Evolutionary conservation across 2,797 vertebrate species (phyloP).

Genomic region (Danio aesculapii): DNA sequence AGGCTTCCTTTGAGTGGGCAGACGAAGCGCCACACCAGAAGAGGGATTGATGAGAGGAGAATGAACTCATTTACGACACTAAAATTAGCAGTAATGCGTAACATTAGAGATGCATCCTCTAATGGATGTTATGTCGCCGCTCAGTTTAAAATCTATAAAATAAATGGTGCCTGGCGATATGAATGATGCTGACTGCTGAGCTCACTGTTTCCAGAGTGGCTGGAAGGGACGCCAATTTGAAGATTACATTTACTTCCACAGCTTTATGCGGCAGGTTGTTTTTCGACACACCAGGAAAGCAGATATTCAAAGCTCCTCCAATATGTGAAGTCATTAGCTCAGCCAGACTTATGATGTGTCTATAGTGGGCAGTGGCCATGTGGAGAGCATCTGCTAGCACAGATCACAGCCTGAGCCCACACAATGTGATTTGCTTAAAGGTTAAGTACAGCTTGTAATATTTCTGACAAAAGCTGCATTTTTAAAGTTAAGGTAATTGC

Average conservation of each 20-base stretch:
- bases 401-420: slow-evolving; percentile 38
- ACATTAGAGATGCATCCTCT: not conserved
- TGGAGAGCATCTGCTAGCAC: slow-evolving; percentile 25
- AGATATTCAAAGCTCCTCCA: slow-evolving; percentile 8
- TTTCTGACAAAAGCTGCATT: not conserved
- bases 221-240: not conserved
- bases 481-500: not conserved
- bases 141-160: slow-evolving; percentile 22
- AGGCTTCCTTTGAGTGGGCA: slow-evolving; percentile 33
- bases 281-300: slow-evolving; percentile 1
- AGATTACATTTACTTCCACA: not conserved
- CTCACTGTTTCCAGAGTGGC: slow-evolving; percentile 1
- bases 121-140: slow-evolving; percentile 18
- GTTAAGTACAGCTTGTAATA: slow-evolving; percentile 26
- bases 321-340: slow-evolving; percentile 29
- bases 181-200: slow-evolving; percentile 8
- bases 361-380: not conserved
- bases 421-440: slow-evolving; percentile 27
- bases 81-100: slow-evolving; percentile 17
- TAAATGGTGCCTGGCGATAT: not conserved
- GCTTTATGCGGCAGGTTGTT: not conserved
- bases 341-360: not conserved
- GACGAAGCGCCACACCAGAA: slow-evolving; percentile 6
- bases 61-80: slow-evolving; percentile 23
- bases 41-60: slow-evolving; percentile 24